Evolutionary conservation across 2,888 invertebrate genomes (phyloP).

Genomic region (Harmothoe impar): DNA sequence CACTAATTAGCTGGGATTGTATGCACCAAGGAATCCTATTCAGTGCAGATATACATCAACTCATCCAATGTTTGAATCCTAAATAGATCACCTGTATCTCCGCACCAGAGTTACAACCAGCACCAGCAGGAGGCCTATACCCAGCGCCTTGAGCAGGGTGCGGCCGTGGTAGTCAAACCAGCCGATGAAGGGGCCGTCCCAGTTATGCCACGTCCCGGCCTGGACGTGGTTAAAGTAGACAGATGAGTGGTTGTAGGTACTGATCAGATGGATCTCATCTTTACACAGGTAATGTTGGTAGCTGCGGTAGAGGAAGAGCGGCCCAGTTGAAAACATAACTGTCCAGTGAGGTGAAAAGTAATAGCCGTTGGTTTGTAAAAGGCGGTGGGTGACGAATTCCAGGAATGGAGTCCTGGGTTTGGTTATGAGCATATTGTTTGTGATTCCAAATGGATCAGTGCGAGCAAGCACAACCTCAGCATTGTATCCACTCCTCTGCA

Average conservation of each 20-base stretch:
- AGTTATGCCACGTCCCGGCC: conserved; percentile 65
- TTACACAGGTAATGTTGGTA: conserved; percentile 51
- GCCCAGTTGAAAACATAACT: conserved; percentile 69
- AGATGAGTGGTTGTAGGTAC: not conserved
- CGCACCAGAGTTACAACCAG: not conserved
- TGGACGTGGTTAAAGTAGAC: conserved; percentile 63
- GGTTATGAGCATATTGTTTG: conserved; percentile 65
- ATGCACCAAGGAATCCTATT: no score
- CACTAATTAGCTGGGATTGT: no score
- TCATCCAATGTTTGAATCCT: no score
- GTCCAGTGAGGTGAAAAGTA: conserved; percentile 67
- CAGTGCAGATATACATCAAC: no score
- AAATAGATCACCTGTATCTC: not conserved
- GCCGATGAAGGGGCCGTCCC: conserved; percentile 66
- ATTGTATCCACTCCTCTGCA: not conserved
- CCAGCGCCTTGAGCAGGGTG: not conserved
- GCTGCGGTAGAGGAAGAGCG: conserved; percentile 64
- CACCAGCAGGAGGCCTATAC: no score
- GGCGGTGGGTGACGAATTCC: not conserved
- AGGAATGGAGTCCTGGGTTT: conserved; percentile 62
- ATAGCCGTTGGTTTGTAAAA: conserved; percentile 10
- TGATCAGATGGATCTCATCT: not conserved
- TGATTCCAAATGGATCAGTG: conserved; percentile 66
- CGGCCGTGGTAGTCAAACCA: conserved; percentile 50
- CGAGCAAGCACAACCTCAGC: conserved; percentile 64